Conservation (phyloP, 2,113 vertebrate genomes). For the Amphiprion ocellaris region DNA sequence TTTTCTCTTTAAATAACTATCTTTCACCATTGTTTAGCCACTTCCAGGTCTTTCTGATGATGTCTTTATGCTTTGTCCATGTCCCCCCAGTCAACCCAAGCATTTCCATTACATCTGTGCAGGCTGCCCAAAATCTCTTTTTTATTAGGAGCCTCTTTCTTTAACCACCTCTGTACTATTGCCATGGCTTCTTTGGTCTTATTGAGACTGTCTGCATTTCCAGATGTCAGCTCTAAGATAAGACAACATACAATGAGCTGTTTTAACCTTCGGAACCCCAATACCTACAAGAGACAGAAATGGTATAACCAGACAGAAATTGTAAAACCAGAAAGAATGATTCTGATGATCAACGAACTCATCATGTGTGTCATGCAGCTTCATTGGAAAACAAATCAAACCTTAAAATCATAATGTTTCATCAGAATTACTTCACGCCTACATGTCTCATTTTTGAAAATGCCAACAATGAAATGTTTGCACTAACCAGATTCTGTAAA, state of each 20-base stretch:
- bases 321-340: too few relatives aligned
- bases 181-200: slow-evolving; percentile 87
- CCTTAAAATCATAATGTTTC: too few relatives aligned
- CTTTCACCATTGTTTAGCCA: slow-evolving; percentile 88
- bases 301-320: too few relatives aligned
- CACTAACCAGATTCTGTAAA: too few relatives aligned
- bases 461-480: too few relatives aligned
- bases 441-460: too few relatives aligned
- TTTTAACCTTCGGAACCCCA: neutral
- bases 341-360: too few relatives aligned
- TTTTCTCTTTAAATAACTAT: neutral
- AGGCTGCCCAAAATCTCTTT: slow-evolving; percentile 87
- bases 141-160: slow-evolving; percentile 86
- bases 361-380: too few relatives aligned
- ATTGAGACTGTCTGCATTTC: slow-evolving; percentile 84
- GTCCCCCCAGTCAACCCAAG: slow-evolving; percentile 87
- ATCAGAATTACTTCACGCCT: too few relatives aligned
- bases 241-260: neutral
- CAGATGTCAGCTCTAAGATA: slow-evolving; percentile 84
- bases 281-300: too few relatives aligned
- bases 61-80: slow-evolving; percentile 87
- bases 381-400: too few relatives aligned
- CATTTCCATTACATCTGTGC: slow-evolving; percentile 90
- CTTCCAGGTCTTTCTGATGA: slow-evolving; percentile 87
- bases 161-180: slow-evolving; percentile 83